Evolutionary conservation across 2,797 vertebrate species (phyloP), one percentile per base, ranked within the genome.

Genomic region (Pseudochirops cupreus): DNA sequence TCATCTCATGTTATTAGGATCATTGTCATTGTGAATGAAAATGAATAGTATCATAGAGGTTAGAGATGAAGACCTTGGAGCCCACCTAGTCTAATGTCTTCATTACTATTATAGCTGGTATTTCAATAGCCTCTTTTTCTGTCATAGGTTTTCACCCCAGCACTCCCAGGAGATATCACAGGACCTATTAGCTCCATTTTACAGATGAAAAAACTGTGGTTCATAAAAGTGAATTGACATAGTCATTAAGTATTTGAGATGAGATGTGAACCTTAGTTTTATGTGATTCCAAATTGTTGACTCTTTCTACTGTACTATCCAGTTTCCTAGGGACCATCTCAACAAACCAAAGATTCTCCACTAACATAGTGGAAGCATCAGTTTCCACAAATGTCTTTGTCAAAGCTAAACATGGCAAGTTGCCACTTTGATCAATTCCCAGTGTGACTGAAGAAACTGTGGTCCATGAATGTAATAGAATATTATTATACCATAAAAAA

Each of bases 191-290:
- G 33, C 26, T 13, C 50, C 92, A 31, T 28, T 62, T 96, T 95
- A 56, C 14, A 58, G 94, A 56, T 95, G 91, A 96, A 92, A 53
- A 59, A 94, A 94, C 55, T 93, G 74, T 90, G 53, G 39, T 24
- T 57, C n/a, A 13, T n/a, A 91, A 31, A 93, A 89, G 87, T 93
- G 92, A 92, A 62, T 57, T 57, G 14, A 95, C 31, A 3, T 9
- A 46, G 26, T 87, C 39, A 6, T 26, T 87, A 50, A 87, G 39
- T 50, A 26, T 24, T 87, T 46, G 7, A 50, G 39, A 87, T 46
- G 39, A 46, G 9, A 46, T 87, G 46, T 87, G 74, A 87, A 50
- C 21, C 21, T 16, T 50, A 87, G 39, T 50, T 87, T 46, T 46
- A 9, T 13, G 3, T 82, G 18, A 46, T 21, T 82, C 9, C 39